Conservation (phyloP, 2,113 vertebrate species). For the Tiliqua scincoides region DNA sequence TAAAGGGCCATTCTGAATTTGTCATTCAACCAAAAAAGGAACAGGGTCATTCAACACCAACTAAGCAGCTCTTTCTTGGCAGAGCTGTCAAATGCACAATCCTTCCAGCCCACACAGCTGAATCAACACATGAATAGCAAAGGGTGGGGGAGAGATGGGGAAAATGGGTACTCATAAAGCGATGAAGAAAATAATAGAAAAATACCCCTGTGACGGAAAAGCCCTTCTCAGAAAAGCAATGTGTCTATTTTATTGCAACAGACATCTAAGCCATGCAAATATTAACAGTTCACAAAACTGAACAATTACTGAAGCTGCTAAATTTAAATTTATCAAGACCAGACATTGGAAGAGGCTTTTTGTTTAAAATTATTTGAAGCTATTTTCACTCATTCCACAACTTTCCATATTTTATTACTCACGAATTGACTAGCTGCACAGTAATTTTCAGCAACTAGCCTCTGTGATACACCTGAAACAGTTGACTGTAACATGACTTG, state of each 20-base stretch:
- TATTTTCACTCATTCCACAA: not conserved
- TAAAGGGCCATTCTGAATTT: constrained; percentile 59
- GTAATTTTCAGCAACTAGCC: not conserved
- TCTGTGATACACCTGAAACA: not conserved
- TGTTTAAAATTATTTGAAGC: constrained; percentile 6
- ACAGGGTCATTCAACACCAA: constrained; percentile 43
- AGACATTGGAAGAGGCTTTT: not conserved
- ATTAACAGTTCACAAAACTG: not conserved
- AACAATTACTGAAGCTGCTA: not conserved
- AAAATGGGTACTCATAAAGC: constrained; percentile 22
- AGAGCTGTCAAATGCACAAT: constrained; percentile 51
- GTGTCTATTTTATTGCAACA: not conserved
- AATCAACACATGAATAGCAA: constrained; percentile 57
- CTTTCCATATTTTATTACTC: not conserved
- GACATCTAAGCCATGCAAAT: not conserved
- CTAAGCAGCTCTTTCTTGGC: constrained; percentile 52
- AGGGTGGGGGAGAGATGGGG: not conserved
- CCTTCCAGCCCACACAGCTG: constrained; percentile 46
- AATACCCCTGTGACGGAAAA: constrained; percentile 17
- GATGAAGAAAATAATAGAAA: not conserved
- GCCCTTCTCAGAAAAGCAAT: constrained; percentile 26
- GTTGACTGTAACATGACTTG: not conserved
- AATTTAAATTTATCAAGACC: constrained; percentile 2
- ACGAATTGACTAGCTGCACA: not conserved
- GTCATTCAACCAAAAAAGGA: constrained; percentile 53